A percentile compares a stretch with the other conserved stretches of the same genome.
phyloP scores from a whole-genome alignment of 2,888 invertebrate genomes.

The Cancer borealis region DNA sequence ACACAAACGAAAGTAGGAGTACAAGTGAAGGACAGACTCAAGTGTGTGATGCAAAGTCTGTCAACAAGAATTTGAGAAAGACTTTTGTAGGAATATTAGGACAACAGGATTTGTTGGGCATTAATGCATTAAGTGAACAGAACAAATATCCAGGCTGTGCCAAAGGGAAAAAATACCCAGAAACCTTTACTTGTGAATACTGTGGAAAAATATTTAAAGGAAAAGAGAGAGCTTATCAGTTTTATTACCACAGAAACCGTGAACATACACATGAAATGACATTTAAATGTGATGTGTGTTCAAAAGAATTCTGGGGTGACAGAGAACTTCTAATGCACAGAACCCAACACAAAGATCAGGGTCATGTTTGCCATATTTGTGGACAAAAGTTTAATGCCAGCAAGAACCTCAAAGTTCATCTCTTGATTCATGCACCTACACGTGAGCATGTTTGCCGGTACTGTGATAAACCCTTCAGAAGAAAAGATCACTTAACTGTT shows the following conservation, averaged over 20 bases:
- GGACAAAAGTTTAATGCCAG: slow-evolving; percentile 67
- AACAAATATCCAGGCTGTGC: neutral
- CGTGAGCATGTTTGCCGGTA: slow-evolving; percentile 64
- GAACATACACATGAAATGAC: slow-evolving; percentile 70
- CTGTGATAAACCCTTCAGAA: slow-evolving; percentile 71
- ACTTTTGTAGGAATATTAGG: slow-evolving; percentile 61
- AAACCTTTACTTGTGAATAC: slow-evolving; percentile 70
- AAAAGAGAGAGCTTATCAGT: slow-evolving; percentile 73
- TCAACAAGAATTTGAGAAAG: slow-evolving; percentile 46
- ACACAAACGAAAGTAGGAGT: neutral
- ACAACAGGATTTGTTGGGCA: slow-evolving; percentile 57
- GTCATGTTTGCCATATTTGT: slow-evolving; percentile 72
- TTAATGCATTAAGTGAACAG: neutral
- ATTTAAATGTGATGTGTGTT: slow-evolving; percentile 70
- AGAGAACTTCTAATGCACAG: slow-evolving; percentile 68
- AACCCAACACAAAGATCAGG: slow-evolving; percentile 61
- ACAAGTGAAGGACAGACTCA: neutral
- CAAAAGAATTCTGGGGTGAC: slow-evolving; percentile 72
- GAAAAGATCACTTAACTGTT: slow-evolving; percentile 69
- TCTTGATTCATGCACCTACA: slow-evolving; percentile 49
- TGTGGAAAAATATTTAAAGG: slow-evolving; percentile 72
- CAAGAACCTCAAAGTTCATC: slow-evolving; percentile 67
- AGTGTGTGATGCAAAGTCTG: slow-evolving; percentile 15
- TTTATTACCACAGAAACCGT: slow-evolving; percentile 73
- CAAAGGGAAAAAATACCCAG: slow-evolving; percentile 69